A percentile compares a stretch with the other conserved stretches of the same genome.
phyloP scores from a whole-genome alignment of 2,888 invertebrate genomes.

The Megastigmus dorsalis region DNA sequence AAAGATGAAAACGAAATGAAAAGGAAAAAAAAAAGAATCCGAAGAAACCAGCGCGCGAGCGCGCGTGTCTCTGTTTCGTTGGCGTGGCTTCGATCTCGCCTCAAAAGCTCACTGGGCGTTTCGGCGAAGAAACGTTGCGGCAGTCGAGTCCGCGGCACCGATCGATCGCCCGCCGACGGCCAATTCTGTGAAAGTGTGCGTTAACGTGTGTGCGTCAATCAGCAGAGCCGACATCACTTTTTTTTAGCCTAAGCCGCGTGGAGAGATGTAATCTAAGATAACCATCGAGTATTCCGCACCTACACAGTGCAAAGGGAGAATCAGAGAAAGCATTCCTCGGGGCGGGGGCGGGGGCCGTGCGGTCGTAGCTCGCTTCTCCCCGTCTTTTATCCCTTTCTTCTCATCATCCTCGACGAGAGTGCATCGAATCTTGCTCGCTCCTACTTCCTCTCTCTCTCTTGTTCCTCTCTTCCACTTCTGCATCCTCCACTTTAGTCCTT shows the following conservation, averaged over 20 bases:
- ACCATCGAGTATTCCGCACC: conserved; percentile 20
- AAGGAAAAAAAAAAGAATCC: not conserved
- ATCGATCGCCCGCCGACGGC: no score
- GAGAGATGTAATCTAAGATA: not conserved
- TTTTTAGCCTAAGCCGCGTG: no score
- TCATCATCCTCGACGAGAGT: no score
- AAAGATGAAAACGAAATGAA: not conserved
- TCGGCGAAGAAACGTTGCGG: conserved; percentile 19
- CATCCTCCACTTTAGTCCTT: not conserved
- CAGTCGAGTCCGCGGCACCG: conserved; percentile 31
- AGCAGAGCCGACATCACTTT: no score
- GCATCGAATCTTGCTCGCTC: not conserved
- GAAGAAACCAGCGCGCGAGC: not conserved
- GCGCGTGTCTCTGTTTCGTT: not conserved
- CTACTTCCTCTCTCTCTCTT: conserved; percentile 1
- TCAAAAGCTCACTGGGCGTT: conserved; percentile 28
- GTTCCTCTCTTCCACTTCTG: not conserved
- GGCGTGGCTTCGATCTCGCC: no score
- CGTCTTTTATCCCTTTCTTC: no score
- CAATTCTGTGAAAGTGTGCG: no score
- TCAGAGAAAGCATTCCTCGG: conserved; percentile 6
- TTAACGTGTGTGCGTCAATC: not conserved
- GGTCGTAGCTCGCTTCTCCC: not conserved
- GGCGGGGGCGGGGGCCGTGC: not conserved
- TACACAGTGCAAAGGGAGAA: conserved; percentile 22